Evolutionary conservation across 2,888 invertebrate species (phyloP), one percentile per base, ranked within the genome.

Genomic region (Apodemia mormo): DNA sequence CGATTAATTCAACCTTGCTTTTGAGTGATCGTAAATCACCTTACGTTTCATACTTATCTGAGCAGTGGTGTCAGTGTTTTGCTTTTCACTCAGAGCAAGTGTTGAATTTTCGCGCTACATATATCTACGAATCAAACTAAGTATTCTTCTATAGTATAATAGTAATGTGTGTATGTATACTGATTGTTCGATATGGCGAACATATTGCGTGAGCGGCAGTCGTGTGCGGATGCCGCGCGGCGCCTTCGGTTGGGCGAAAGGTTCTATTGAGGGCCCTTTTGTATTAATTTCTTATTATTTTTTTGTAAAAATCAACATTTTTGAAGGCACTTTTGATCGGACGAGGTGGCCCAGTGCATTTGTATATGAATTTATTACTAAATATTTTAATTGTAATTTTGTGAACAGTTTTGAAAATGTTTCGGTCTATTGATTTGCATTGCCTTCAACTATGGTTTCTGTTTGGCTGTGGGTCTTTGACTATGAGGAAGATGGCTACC

Each of bases 291-390:
- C 77, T 94, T 94, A 93, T 94, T 94, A 83, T 89, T 93, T 95
- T 95, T 95, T 95, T 95, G 96, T 96, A 96, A 96, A 97, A 97
- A 96, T 95, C 96, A 96, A 96, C 95, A 95, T 86, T 96, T 91
- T 95, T 96, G 97, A 97, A 97, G 97, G 97, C 97, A 97, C 97
- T 97, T 97, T 95, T 96, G 96, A 96, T 96, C 97, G 97, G 97
- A 97, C 97, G 97, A 96, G 95, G 95, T 96, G 97, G 97, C 97
- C 97, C 97, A 96, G 96, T 96, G 96, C 94, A 93, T 94, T 94
- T 94, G 95, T 94, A 94, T 94, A 94, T 94, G 94, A 75, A 68
- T 74, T 14, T 49, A 6, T 52, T 52, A n/a, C n/a, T 14, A n/a
- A 52, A 52, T 52, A 52, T 52, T 52, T 52, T 52, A 52, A 52